Base-by-base conservation (phyloP, 2,113 vertebrate species). In the Pseudopipra pipra region DNA sequence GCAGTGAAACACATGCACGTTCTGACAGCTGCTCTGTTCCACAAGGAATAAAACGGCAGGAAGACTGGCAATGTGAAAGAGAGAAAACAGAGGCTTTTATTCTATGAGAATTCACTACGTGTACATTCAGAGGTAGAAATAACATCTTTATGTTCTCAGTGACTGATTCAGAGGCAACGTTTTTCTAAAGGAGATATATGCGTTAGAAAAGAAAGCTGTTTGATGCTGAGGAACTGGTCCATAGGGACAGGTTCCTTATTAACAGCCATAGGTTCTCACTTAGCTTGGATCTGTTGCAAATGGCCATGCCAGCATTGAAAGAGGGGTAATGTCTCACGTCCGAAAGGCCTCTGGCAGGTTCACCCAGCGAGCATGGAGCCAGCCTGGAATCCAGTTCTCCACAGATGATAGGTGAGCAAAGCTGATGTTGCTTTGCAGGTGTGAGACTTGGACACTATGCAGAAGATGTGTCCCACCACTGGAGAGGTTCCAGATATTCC, bases 21-120 rank as follows among this genome's bases (percentile, higher is more conserved):
- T 90, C 79, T 90, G 73, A 94, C 95, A 96, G 92, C 86, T 95
- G 90, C 63, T 95, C 76, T 76, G 77, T 23, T 93, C 80, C 82
- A 44, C 1, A 8, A 81, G 85, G 92, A 92, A 86, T 93, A 93
- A 93, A 95, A 94, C 3, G 7, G 31, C 89, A 92, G 94, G 80
- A 95, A 84, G 73, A 94, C 33, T 55, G 30, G 65, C 65, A 89
- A 88, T 6, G 65, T 14, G 83, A 72, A 87, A 74, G 75, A 93
- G 59, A 96, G 44, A 88, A 96, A 95, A 85, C 47, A 92, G 55
- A 93, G 73, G 21, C 31, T 78, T 95, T 94, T 71, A 51, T 83
- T 65, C 44, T 56, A 31, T 78, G 82, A 72, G 82, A 72, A 81
- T 54, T 89, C 1, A 3, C 63, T 59, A 67, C 0, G 0, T 75